Evolutionary conservation across 2,888 invertebrate species (phyloP).

Genomic region (Galerucella nymphaeae): DNA sequence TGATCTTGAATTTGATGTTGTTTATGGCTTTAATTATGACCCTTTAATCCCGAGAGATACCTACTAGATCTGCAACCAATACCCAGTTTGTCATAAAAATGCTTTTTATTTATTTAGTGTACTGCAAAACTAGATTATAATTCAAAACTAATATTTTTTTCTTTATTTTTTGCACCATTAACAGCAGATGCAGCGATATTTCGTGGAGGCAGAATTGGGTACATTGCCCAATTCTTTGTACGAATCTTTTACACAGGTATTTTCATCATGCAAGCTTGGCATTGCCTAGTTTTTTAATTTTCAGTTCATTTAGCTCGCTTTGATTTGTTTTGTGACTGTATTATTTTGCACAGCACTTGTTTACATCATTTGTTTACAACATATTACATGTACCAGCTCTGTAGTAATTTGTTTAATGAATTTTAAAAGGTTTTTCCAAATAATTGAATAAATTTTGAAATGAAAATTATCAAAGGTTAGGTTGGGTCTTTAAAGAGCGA

Average conservation of each 20-base stretch:
- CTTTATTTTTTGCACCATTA: conserved; percentile 45
- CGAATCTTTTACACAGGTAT: conserved; percentile 64
- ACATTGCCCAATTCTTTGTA: conserved; percentile 69
- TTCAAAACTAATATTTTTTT: conserved; percentile 29
- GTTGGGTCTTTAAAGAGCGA: too few species aligned
- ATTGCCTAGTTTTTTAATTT: conserved; percentile 29
- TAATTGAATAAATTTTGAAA: too few species aligned
- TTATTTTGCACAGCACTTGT: conserved; percentile 13
- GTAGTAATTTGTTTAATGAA: not conserved
- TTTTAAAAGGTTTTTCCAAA: not conserved
- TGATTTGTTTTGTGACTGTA: conserved; percentile 28
- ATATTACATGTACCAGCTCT: not conserved
- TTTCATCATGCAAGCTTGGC: conserved; percentile 41
- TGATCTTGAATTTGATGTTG: not conserved
- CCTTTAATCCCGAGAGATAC: too few species aligned
- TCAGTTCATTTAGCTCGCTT: conserved; percentile 29
- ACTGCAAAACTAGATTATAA: not conserved
- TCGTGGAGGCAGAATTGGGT: conserved; percentile 84
- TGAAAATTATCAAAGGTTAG: too few species aligned
- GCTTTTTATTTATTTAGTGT: conserved; percentile 13
- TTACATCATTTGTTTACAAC: not conserved
- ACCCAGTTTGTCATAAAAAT: conserved; percentile 18
- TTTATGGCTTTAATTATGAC: too few species aligned
- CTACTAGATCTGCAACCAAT: not conserved
- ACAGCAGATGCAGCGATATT: conserved; percentile 83